Percentiles rank a stretch among this genome's conserved stretches.
Evolutionary conservation across 2,113 vertebrate genomes (phyloP).

Genomic region (Leucoraja erinaceus): DNA sequence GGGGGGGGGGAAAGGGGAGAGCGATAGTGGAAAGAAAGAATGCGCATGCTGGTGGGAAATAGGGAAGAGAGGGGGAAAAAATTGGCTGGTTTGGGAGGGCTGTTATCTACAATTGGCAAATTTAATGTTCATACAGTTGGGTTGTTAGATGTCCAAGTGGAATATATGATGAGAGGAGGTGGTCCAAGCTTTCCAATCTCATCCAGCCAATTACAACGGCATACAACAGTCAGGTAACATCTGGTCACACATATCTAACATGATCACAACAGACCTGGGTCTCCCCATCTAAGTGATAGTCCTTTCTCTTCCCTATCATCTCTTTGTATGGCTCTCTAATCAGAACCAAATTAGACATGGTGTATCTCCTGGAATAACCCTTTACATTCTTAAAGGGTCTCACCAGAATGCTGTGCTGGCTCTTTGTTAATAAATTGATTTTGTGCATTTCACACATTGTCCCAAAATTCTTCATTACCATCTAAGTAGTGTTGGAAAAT

Average conservation of each 20-base stretch:
- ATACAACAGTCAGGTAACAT: neutral
- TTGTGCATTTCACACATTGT: neutral
- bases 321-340: neutral
- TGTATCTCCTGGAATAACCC: neutral
- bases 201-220: neutral
- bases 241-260: neutral
- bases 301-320: neutral
- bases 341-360: neutral
- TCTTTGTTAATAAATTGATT: neutral
- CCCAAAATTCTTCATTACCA: neutral
- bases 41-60: too few relatives aligned
- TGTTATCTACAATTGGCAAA: too few relatives aligned
- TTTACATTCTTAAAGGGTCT: neutral
- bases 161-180: too few relatives aligned
- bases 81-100: too few relatives aligned
- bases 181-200: neutral
- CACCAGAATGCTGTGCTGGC: neutral
- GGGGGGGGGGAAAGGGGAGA: too few relatives aligned
- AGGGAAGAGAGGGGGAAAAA: too few relatives aligned
- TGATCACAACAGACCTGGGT: neutral
- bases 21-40: too few relatives aligned
- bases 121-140: too few relatives aligned
- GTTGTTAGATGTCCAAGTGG: too few relatives aligned
- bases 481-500: neutral
- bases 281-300: neutral